These are phyloP conservation scores for Drosophila orosa DNA, from an alignment of 1,140 invertebrate genomes.

Conservation along the genomic window DNA sequence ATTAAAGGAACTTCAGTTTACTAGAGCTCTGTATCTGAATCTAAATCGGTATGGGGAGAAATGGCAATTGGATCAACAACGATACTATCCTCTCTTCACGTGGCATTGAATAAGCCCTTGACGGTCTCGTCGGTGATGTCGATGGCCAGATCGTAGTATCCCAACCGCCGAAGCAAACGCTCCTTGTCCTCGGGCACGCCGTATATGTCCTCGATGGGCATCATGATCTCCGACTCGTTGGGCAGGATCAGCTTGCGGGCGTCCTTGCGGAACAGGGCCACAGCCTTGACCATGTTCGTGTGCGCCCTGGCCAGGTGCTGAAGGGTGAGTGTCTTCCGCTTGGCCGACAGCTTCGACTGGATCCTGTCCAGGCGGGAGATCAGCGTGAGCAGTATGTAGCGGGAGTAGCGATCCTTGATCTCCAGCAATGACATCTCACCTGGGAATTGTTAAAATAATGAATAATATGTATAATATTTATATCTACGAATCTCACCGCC, in stretches of 20 bases:
- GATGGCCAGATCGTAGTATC: slow-evolving; percentile 72
- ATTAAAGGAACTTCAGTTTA: slow-evolving; percentile 44
- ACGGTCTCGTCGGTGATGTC: slow-evolving; percentile 68
- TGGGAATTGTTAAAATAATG: no score
- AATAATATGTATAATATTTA: not conserved
- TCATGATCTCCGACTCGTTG: slow-evolving; percentile 73
- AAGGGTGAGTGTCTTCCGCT: slow-evolving; percentile 49
- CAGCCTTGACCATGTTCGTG: slow-evolving; percentile 67
- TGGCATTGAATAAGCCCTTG: slow-evolving; percentile 70
- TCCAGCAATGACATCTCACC: slow-evolving; percentile 69
- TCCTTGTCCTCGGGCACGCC: slow-evolving; percentile 73
- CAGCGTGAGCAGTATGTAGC: slow-evolving; percentile 72
- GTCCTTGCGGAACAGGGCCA: slow-evolving; percentile 78
- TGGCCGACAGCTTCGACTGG: slow-evolving; percentile 58
- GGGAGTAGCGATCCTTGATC: slow-evolving; percentile 80
- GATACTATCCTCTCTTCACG: slow-evolving; percentile 11
- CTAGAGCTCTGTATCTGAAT: slow-evolving; percentile 37
- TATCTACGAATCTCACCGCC: slow-evolving; percentile 21
- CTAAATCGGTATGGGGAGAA: not conserved
- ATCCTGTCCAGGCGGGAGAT: slow-evolving; percentile 73
- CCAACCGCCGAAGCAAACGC: slow-evolving; percentile 47
- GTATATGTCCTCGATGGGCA: slow-evolving; percentile 78
- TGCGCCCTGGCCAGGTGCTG: slow-evolving; percentile 64
- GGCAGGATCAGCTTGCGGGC: slow-evolving; percentile 73
- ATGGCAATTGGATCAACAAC: not conserved